Evolutionary conservation across 2,888 invertebrate species (phyloP), one percentile per base, ranked within the genome.

Genomic region (Cinara cedri): DNA sequence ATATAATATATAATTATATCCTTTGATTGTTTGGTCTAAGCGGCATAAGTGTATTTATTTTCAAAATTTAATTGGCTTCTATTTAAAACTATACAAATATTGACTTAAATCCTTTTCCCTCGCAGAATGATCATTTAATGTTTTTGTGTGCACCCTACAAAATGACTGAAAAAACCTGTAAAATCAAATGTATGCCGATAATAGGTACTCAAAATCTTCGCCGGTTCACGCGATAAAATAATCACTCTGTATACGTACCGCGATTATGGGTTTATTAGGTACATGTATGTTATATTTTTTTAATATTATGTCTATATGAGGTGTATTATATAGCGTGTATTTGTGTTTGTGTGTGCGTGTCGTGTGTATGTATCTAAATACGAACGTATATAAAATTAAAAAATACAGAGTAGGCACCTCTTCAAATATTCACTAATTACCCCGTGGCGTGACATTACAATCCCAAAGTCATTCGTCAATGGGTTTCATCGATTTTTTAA

Each of bases 341-440:
- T 10, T 55, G 55, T 13, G 13, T 62, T 10, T n/a, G 19, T 21
- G 26, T 34, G 34, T 16, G 16, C 16, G 9, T 60, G 9, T 34
- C 10, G 44, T 44, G n/a, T 9, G 51, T 51, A 16, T 51, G 51
- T 51, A 16, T 51, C 4, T 51, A 16, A 8, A 10, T 44, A 14
- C 21, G 21, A 19, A 44, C 9, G 42, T 44, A 10, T 44, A 10
- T 44, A 10, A 44, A 44, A 44, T 44, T 8, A 8, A 44, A 44
- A 1, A 6, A 26, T 62, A 72, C 26, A 71, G 21, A 26, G 9
- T 16, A 42, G 46, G 26, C 57, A 76, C 57, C 66, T 78, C 19
- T 78, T 78, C 49, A 78, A 78, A 68, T 78, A 78, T 78, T 78
- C 57, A 78, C 68, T 70, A 78, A 78, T 78, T 78, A 51, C 68